Evolutionary conservation across 2,113 vertebrate genomes (phyloP).

Genomic region (Pygoscelis antarcticus): DNA sequence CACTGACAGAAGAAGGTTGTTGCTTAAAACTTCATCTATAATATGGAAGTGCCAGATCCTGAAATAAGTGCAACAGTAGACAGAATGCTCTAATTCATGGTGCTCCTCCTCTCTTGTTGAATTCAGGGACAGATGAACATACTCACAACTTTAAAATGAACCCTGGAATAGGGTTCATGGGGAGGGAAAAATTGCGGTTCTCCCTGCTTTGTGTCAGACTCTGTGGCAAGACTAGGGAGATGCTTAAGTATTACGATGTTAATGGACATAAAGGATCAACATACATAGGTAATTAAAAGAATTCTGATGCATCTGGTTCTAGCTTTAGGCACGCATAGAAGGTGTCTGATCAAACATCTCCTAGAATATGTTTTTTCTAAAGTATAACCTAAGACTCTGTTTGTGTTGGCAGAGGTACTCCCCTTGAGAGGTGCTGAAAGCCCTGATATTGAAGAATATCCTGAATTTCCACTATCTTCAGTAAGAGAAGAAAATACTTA

Average conservation of each 20-base stretch:
- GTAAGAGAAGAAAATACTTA: background rate
- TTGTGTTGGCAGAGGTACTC: background rate
- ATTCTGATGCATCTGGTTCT: background rate
- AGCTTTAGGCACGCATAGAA: background rate
- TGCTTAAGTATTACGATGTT: background rate
- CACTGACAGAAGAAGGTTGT: background rate
- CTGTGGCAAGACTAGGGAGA: background rate
- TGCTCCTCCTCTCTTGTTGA: background rate
- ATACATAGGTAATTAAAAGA: background rate
- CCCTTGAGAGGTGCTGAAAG: background rate
- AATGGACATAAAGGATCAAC: background rate
- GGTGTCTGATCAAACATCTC: background rate
- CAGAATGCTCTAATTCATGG: background rate
- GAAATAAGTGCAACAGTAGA: background rate
- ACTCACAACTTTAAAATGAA: background rate
- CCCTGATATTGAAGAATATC: background rate
- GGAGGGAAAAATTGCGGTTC: background rate
- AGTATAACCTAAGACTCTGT: background rate
- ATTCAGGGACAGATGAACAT: background rate
- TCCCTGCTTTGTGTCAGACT: background rate
- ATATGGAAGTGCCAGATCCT: background rate
- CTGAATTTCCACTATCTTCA: background rate
- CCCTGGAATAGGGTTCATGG: background rate
- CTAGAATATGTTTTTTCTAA: background rate
- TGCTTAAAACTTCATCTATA: conserved; percentile 2